phyloP scores from a whole-genome alignment of 1,140 invertebrate species.

The Batillaria attramentaria region DNA sequence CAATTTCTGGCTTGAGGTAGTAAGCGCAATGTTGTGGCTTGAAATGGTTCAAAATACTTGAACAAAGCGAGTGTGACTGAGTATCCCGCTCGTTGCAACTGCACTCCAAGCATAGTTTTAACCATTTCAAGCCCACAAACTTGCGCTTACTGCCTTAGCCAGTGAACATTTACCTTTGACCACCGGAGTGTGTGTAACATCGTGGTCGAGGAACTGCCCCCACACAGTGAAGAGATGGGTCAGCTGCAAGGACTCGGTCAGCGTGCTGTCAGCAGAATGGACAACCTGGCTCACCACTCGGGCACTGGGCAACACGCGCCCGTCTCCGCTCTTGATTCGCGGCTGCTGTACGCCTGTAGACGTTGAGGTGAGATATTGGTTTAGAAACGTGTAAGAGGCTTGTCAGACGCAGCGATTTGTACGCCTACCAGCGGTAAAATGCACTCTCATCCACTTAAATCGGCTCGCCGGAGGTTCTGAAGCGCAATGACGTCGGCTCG shows the following conservation, averaged over 20 bases:
- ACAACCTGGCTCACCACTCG: constrained; percentile 43
- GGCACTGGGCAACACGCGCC: constrained; percentile 37
- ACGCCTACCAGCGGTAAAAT: too few relatives aligned
- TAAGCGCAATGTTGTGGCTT: too few relatives aligned
- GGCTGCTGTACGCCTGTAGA: not conserved
- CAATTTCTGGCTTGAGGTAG: constrained; percentile 1
- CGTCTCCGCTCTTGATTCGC: not conserved
- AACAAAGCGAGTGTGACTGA: too few relatives aligned
- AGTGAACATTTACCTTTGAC: constrained; percentile 49
- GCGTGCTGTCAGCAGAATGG: constrained; percentile 21
- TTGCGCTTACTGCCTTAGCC: too few relatives aligned
- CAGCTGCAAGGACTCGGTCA: constrained; percentile 4
- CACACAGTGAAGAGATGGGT: constrained; percentile 95
- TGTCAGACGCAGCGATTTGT: too few relatives aligned
- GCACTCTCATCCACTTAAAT: too few relatives aligned
- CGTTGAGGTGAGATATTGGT: too few relatives aligned
- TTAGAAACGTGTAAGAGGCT: too few relatives aligned
- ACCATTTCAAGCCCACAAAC: not conserved
- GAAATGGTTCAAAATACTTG: too few relatives aligned
- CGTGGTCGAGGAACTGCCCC: constrained; percentile 98
- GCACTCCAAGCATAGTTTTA: not conserved
- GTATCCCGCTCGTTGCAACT: not conserved
- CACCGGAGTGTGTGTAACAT: constrained; percentile 75
- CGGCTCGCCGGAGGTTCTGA: too few relatives aligned
- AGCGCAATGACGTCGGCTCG: too few relatives aligned